Evolutionary conservation across 92 coral and sea anemone genomes (phyloP).

Genomic region (Pocillopora grandis): DNA sequence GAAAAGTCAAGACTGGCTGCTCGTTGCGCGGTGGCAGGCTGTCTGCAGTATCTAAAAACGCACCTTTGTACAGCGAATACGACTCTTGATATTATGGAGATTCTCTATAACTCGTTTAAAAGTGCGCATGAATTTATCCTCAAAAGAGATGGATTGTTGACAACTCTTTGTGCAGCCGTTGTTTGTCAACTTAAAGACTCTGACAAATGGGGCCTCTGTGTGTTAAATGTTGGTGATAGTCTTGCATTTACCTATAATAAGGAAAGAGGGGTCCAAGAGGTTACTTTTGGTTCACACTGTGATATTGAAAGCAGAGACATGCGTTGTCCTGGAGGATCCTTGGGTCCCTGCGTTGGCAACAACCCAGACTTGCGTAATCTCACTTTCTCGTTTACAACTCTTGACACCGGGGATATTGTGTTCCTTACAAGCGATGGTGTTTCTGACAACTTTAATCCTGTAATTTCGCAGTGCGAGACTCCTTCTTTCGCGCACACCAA

Average conservation of each 20-base stretch:
- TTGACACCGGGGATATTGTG: constrained; percentile 87
- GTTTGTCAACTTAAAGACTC: constrained; percentile 77
- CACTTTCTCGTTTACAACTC: constrained; percentile 83
- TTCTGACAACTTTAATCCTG: constrained; percentile 96
- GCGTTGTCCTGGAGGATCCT: constrained; percentile 96
- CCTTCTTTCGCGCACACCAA: constrained; percentile 30
- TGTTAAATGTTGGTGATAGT: constrained; percentile 94
- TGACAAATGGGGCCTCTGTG: constrained; percentile 88
- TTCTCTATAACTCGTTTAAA: constrained; percentile 72
- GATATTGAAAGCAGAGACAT: constrained; percentile 79
- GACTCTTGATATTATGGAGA: constrained; percentile 76
- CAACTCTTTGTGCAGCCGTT: constrained; percentile 93
- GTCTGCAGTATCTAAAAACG: constrained; percentile 74
- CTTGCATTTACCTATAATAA: constrained; percentile 84
- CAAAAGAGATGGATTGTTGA: constrained; percentile 78
- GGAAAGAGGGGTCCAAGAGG: constrained; percentile 73
- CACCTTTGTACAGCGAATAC: constrained; percentile 66
- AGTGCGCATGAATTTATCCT: constrained; percentile 82
- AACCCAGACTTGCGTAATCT: constrained; percentile 93
- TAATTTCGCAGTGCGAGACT: constrained; percentile 66
- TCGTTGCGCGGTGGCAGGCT: constrained; percentile 94
- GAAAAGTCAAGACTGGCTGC: constrained; percentile 97
- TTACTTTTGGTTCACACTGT: constrained; percentile 92
- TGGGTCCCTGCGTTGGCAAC: constrained; percentile 92
- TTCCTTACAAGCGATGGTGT: constrained; percentile 97